These are phyloP conservation scores for Erinaceus europaeus DNA, from an alignment of 2,113 vertebrate genomes.

Conservation along the genomic window DNA sequence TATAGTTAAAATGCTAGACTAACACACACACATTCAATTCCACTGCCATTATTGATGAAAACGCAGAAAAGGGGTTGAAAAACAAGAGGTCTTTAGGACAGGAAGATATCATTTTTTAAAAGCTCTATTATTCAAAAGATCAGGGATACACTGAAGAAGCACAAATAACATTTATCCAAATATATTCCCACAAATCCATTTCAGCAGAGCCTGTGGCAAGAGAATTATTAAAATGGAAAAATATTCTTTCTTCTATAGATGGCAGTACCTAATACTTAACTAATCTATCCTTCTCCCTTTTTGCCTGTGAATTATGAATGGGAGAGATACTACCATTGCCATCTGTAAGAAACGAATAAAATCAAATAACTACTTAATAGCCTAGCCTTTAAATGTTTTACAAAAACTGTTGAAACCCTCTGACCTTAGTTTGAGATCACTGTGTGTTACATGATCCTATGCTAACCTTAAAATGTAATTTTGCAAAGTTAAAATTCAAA, in stretches of 20 bases:
- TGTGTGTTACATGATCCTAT: not conserved
- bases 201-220: constrained; percentile 43
- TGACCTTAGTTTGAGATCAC: not conserved
- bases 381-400: not conserved
- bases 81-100: not conserved
- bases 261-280: not conserved
- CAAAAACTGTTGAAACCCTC: not conserved
- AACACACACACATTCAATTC: not conserved
- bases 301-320: constrained; percentile 30
- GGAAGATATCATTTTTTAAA: constrained; percentile 1
- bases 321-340: not conserved
- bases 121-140: constrained; percentile 31
- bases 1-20: not conserved
- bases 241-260: not conserved
- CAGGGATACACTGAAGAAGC: constrained; percentile 11
- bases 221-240: constrained; percentile 49
- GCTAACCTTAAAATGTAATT: constrained; percentile 27
- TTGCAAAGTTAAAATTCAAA: not conserved
- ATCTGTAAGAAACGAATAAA: not conserved
- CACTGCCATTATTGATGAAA: not conserved
- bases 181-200: constrained; percentile 46
- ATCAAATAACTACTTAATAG: not conserved
- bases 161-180: constrained; percentile 50
- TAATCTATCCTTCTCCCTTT: not conserved
- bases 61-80: not conserved